phyloP scores from a whole-genome alignment of 2,888 invertebrate genomes.

The Mesorhabditis spiculigera region DNA sequence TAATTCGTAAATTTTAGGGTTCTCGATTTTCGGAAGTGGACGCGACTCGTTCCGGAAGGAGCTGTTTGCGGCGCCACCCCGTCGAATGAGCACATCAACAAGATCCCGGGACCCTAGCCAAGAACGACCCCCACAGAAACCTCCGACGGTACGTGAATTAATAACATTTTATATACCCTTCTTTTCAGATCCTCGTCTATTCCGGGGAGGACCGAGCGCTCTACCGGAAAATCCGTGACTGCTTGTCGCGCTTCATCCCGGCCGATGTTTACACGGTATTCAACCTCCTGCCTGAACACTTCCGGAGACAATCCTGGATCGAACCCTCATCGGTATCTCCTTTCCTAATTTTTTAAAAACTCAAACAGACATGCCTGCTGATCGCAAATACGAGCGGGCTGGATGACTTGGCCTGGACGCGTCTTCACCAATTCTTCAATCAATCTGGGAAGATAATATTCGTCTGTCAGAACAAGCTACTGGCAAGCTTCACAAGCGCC shows the following conservation, averaged over 20 bases:
- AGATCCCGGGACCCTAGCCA: background rate
- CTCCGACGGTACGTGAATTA: background rate
- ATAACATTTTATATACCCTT: background rate
- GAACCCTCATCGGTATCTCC: conserved; percentile 34
- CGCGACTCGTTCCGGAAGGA: background rate
- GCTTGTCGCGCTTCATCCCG: conserved; percentile 38
- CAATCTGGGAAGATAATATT: conserved; percentile 56
- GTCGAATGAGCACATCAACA: background rate
- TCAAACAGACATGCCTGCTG: conserved; percentile 42
- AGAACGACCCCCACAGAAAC: conserved; percentile 5
- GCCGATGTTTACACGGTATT: conserved; percentile 46
- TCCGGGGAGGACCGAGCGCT: conserved; percentile 39
- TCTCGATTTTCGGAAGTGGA: background rate
- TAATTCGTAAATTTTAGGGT: background rate
- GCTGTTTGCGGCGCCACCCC: background rate
- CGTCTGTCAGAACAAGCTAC: conserved; percentile 54
- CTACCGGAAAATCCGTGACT: conserved; percentile 33
- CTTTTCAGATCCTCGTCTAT: conserved; percentile 45
- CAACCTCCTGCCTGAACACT: conserved; percentile 39
- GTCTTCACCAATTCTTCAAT: conserved; percentile 51
- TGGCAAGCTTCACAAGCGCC: conserved; percentile 47
- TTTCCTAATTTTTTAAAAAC: conserved; percentile 7
- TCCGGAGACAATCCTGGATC: conserved; percentile 47
- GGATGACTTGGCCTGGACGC: conserved; percentile 48
- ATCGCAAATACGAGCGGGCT: conserved; percentile 49